Evolutionary conservation across 2,113 vertebrate species (phyloP).

Genomic region (Scatophagus argus): DNA sequence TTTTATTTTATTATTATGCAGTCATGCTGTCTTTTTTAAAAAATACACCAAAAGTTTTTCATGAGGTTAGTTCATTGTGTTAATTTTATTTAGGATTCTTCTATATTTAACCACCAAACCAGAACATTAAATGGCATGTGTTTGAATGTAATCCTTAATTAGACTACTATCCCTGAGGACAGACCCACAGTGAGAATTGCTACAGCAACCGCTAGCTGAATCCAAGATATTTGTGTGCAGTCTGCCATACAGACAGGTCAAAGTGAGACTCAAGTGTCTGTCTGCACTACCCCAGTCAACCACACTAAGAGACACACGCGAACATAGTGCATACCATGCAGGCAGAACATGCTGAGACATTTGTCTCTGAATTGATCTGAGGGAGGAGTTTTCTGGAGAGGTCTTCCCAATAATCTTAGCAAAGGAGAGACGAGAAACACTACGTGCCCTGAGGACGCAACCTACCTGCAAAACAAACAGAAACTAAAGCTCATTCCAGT

Average conservation of each 20-base stretch:
- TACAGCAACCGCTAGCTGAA: slow-evolving; percentile 52
- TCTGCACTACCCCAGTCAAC: slow-evolving; percentile 47
- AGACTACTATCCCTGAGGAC: background rate
- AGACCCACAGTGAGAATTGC: slow-evolving; percentile 42
- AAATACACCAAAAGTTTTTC: background rate
- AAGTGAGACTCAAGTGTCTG: slow-evolving; percentile 49
- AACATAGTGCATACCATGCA: slow-evolving; percentile 61
- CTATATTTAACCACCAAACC: slow-evolving; percentile 7
- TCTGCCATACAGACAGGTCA: slow-evolving; percentile 46
- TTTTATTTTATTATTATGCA: no score
- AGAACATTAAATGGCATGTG: slow-evolving; percentile 2
- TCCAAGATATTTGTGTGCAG: slow-evolving; percentile 31
- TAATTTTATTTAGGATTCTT: background rate
- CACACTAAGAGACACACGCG: background rate
- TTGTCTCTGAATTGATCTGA: slow-evolving; percentile 60
- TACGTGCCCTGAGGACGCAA: slow-evolving; percentile 33
- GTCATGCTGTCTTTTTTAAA: background rate
- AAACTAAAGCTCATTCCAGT: slow-evolving; percentile 40
- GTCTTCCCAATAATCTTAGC: slow-evolving; percentile 57
- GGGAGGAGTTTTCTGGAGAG: slow-evolving; percentile 60
- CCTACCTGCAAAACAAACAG: slow-evolving; percentile 58
- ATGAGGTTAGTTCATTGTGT: no score
- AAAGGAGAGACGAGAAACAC: slow-evolving; percentile 45
- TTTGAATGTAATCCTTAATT: background rate
- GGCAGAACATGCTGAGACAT: slow-evolving; percentile 77